A percentile compares a stretch with the other conserved stretches of the same genome.
Conservation (phyloP, 2,113 vertebrate species). For the Lasiurus borealis region DNA sequence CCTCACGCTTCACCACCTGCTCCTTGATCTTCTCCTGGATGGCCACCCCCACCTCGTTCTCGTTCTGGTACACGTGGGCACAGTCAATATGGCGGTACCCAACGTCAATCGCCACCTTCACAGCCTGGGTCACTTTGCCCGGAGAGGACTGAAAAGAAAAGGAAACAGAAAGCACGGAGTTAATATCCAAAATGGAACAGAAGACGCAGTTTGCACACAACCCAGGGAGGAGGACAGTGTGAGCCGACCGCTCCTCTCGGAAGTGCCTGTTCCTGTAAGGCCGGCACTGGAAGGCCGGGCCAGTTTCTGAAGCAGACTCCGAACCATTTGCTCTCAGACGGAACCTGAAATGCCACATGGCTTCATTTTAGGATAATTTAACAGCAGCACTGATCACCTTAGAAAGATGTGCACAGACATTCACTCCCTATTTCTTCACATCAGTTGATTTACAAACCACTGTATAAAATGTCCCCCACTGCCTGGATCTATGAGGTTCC, state of each 20-base stretch:
- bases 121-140: slow-evolving; percentile 88
- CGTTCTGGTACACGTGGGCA: slow-evolving; percentile 92
- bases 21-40: slow-evolving; percentile 90
- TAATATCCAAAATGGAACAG: not conserved
- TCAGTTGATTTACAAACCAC: not conserved
- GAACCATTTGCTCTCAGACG: not conserved
- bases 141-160: slow-evolving; percentile 85
- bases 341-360: rapidly evolving
- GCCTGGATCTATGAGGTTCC: not conserved
- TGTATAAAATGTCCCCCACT: not conserved
- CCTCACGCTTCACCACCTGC: slow-evolving; percentile 90
- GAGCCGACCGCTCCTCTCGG: rapidly evolving
- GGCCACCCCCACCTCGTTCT: slow-evolving; percentile 91
- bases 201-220: not conserved
- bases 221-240: not conserved
- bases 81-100: slow-evolving; percentile 95
- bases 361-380: not conserved
- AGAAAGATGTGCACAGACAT: no score
- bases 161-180: not conserved
- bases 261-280: not conserved
- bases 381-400: not conserved
- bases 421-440: not conserved
- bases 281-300: rapidly evolving
- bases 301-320: not conserved
- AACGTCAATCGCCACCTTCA: slow-evolving; percentile 88